Evolutionary conservation across 2,888 invertebrate genomes (phyloP).

Genomic region (Caenorhabditis afra): DNA sequence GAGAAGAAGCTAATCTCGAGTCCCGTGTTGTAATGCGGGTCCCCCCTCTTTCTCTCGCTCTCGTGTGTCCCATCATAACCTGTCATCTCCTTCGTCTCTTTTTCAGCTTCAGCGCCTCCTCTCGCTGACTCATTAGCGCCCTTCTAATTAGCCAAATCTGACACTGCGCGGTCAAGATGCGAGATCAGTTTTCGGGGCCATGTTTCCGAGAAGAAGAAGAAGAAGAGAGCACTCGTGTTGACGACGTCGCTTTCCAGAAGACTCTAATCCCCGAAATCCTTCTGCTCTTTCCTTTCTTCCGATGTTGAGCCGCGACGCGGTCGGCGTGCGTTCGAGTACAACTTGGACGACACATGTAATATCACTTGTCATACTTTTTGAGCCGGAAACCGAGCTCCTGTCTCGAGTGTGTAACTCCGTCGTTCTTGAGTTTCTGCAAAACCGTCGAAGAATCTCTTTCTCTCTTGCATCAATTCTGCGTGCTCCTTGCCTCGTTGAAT

Average conservation of each 20-base stretch:
- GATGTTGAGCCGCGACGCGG: no score
- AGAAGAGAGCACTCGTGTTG: no score
- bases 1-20: constrained; percentile 44
- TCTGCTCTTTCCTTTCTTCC: no score
- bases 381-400: background rate
- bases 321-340: no score
- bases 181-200: constrained; percentile 4
- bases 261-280: background rate
- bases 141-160: constrained; percentile 38
- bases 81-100: constrained; percentile 37
- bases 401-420: background rate
- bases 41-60: constrained; percentile 13
- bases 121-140: constrained; percentile 42
- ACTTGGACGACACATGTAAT: background rate
- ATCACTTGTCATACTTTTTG: background rate
- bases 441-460: no score
- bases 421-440: constrained; percentile 3
- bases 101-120: constrained; percentile 22
- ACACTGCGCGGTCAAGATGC: constrained; percentile 9
- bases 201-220: no score
- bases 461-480: constrained; percentile 17
- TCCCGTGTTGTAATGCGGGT: constrained; percentile 42
- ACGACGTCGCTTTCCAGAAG: no score
- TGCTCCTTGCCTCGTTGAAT: constrained; percentile 45
- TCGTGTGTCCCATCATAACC: constrained; percentile 45